Base-by-base conservation (phyloP, 2,888 invertebrate genomes). In the Erebia epiphron region DNA sequence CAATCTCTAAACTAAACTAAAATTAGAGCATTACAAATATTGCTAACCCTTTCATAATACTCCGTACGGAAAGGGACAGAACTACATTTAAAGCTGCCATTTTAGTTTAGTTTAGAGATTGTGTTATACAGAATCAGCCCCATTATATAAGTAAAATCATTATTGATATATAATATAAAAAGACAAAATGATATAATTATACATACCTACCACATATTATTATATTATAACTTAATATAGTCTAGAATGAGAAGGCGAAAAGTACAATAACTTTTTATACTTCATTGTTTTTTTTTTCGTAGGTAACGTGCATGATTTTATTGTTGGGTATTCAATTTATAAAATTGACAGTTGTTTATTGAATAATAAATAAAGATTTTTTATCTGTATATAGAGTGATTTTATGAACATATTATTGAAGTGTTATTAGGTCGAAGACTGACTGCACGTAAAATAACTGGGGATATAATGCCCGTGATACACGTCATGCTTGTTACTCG, bases 341-440 rank as follows among this genome's bases (percentile, higher is more conserved):
- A 18, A 69, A 68, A 71, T 71, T 68, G 71, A 71, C 50, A 61
- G 70, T 71, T 69, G 68, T 73, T 71, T 72, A 70, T 71, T 73
- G 49, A 67, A 69, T 71, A 73, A 74, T 62, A 67, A 69, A 70
- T 75, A 73, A 26, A 26, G 26, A 26, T 52, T 76, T 61, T 77
- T 76, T 78, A 74, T 71, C 71, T 73, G 73, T 74, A 72, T 73
- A 72, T 75, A 76, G 84, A 68, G 58, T 26, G 43, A 64, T 65
- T 80, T 76, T 74, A 71, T 67, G 57, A 46, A 56, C 68, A 62
- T 67, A 79, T 82, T 50, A n/a, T 81, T 80, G 82, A 82, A 79
- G 81, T 80, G 76, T 82, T 85, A 83, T 83, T 84, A 86, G 83
- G 79, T 85, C 80, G 77, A 89, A 89, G 79, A 80, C 79, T 79